Evolutionary conservation across 2,113 vertebrate species (phyloP).

Genomic region (Zosterops hypoxanthus): DNA sequence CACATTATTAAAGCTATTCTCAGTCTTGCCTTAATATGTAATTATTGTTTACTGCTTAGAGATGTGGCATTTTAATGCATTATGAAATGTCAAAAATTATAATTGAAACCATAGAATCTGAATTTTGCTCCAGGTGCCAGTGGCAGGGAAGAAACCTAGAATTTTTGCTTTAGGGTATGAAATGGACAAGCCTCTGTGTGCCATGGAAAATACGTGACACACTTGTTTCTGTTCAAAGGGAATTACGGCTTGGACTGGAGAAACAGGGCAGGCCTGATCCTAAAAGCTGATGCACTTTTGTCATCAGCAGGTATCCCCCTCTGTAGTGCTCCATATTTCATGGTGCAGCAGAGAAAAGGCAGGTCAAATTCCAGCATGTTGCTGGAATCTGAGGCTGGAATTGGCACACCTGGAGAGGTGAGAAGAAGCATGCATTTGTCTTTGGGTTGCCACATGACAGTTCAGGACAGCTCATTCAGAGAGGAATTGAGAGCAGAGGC

Average conservation of each 20-base stretch:
- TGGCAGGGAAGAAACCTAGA: background rate
- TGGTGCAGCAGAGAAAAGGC: background rate
- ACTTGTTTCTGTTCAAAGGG: background rate
- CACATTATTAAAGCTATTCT: background rate
- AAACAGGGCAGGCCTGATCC: background rate
- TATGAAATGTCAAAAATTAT: background rate
- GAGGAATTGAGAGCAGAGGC: background rate
- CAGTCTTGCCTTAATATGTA: background rate
- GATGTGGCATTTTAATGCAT: background rate
- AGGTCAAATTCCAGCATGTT: background rate
- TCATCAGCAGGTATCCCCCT: background rate
- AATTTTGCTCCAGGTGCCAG: background rate
- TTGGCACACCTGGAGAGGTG: no score
- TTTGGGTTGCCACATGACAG: background rate
- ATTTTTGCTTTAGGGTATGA: background rate
- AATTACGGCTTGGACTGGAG: background rate
- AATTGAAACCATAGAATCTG: background rate
- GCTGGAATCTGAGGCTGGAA: background rate
- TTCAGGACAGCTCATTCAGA: background rate
- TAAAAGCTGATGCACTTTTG: background rate
- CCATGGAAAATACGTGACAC: background rate
- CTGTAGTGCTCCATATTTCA: fast-evolving
- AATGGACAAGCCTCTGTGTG: background rate
- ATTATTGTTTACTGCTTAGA: background rate
- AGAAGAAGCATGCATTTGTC: fast-evolving